Evolutionary conservation across 2,797 vertebrate species (phyloP).

Genomic region (Pseudochirops cupreus): DNA sequence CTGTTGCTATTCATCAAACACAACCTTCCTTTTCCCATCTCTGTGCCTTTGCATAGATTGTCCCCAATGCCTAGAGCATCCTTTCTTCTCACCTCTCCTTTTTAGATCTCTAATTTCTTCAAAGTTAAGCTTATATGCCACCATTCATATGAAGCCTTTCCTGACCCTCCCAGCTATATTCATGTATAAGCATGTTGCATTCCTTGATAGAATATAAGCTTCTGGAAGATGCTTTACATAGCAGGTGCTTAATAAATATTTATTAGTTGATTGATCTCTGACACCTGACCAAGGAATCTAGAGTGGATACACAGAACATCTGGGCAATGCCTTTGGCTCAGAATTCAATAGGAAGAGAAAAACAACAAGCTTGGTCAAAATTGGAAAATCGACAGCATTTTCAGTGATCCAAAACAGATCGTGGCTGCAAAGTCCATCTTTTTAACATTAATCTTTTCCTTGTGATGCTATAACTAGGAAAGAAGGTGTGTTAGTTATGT

Average conservation of each 20-base stretch:
- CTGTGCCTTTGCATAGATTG: neutral
- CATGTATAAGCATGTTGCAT: neutral
- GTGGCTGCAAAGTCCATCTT: neutral
- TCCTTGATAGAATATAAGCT: neutral
- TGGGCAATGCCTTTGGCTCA: neutral
- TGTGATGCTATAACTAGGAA: neutral
- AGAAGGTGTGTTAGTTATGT: neutral
- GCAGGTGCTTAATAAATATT: neutral
- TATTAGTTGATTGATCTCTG: neutral
- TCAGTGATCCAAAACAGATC: neutral
- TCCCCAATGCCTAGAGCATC: neutral
- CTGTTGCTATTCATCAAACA: neutral
- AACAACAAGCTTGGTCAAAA: neutral
- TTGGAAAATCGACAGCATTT: neutral
- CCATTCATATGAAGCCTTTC: neutral
- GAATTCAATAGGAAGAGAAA: neutral
- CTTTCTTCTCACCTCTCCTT: neutral
- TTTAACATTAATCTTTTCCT: neutral
- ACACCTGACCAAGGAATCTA: neutral
- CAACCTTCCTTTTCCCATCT: neutral
- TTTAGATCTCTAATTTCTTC: neutral
- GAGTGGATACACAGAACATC: neutral
- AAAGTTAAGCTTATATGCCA: neutral
- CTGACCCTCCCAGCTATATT: neutral
- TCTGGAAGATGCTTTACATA: neutral